These are phyloP conservation scores for Ceratosolen fusciceps DNA, from an alignment of 1,140 invertebrate species.

Conservation along the genomic window DNA sequence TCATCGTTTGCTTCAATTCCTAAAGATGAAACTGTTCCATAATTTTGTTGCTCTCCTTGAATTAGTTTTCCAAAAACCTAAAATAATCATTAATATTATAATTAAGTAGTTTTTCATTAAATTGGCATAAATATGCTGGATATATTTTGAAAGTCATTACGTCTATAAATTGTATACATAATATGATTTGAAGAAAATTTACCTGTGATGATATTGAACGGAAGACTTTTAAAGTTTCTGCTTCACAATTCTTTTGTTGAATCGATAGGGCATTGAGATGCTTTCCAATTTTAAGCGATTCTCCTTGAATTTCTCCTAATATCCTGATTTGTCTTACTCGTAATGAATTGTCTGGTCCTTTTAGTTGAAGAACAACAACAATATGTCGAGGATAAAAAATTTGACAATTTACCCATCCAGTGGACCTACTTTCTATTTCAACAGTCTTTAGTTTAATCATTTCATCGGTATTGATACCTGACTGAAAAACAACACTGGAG, in stretches of 20 bases:
- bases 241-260: constrained; percentile 89
- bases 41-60: constrained; percentile 70
- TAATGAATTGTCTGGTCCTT: constrained; percentile 91
- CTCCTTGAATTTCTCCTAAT: constrained; percentile 74
- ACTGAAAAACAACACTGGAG: constrained; percentile 84
- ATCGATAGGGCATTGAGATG: constrained; percentile 75
- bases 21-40: constrained; percentile 36
- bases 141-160: constrained; percentile 1
- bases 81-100: constrained; percentile 11
- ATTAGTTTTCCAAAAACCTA: constrained; percentile 94
- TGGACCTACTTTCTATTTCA: constrained; percentile 86
- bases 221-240: constrained; percentile 94
- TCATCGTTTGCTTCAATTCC: constrained; percentile 68
- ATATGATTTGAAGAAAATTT: constrained; percentile 7
- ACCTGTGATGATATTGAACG: constrained; percentile 93
- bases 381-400: constrained; percentile 75
- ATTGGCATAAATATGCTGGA: not conserved
- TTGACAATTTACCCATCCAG: constrained; percentile 90
- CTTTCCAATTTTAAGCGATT: constrained; percentile 71
- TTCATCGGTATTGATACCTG: constrained; percentile 85
- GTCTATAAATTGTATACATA: too few species aligned
- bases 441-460: constrained; percentile 83
- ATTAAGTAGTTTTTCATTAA: not conserved
- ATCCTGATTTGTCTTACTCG: constrained; percentile 87
- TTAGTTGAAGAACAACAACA: constrained; percentile 85